Percentiles rank a stretch among this genome's conserved stretches.
These are phyloP conservation scores for Chanos chanos DNA, from an alignment of 2,797 vertebrate genomes.

Conservation along the genomic window DNA sequence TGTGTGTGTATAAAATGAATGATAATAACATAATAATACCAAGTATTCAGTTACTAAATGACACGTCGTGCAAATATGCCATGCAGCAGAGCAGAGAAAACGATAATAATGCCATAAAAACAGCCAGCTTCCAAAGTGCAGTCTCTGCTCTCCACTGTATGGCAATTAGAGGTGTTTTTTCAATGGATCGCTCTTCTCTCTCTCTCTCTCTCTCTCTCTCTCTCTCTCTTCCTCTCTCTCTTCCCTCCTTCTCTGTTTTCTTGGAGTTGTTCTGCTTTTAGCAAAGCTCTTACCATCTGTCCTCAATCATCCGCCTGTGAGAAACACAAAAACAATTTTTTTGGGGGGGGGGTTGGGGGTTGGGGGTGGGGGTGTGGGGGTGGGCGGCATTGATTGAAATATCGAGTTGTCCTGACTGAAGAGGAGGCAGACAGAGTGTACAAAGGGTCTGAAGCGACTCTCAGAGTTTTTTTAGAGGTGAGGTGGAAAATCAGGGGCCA, in stretches of 20 bases:
- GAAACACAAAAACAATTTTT: conserved; percentile 25
- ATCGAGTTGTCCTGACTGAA: conserved; percentile 38
- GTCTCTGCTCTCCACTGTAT: too few species aligned
- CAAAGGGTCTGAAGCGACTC: conserved; percentile 24
- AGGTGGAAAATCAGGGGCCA: conserved; percentile 19
- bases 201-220: not conserved
- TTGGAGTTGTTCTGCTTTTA: conserved; percentile 6
- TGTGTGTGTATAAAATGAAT: not conserved
- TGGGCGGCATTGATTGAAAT: conserved; percentile 41
- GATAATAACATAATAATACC: too few species aligned
- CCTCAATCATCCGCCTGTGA: conserved; percentile 7
- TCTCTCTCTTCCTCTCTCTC: not conserved
- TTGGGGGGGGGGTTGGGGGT: conserved; percentile 28
- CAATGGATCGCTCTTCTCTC: not conserved
- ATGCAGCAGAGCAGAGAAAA: too few species aligned
- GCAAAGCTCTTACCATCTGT: conserved; percentile 14
- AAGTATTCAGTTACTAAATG: too few species aligned
- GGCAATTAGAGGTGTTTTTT: too few species aligned
- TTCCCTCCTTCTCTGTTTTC: not conserved
- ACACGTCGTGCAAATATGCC: too few species aligned
- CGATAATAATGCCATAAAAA: too few species aligned
- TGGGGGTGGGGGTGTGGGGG: conserved; percentile 32
- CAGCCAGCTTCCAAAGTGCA: too few species aligned
- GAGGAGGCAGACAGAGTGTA: conserved; percentile 31
- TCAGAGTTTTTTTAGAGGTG: conserved; percentile 7